Evolutionary conservation across 1,140 invertebrate genomes (phyloP).

Genomic region (Cydia fagiglandana): DNA sequence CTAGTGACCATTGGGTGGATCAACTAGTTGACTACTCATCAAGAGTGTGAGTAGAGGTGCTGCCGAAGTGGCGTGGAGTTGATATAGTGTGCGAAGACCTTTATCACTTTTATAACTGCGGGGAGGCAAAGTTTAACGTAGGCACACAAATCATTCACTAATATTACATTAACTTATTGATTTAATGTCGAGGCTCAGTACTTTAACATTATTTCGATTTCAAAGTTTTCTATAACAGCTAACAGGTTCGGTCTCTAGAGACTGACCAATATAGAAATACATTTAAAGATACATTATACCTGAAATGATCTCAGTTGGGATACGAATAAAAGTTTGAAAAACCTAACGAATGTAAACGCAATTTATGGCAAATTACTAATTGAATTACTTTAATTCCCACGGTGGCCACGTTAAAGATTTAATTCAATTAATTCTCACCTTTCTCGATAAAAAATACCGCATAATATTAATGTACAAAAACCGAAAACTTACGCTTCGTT

Average conservation of each 20-base stretch:
- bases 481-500: constrained; percentile 68
- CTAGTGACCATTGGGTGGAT: too few species aligned
- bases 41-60: too few species aligned
- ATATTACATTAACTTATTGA: constrained; percentile 29
- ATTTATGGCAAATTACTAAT: background rate
- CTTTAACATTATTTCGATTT: constrained; percentile 1
- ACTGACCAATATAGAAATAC: background rate
- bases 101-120: constrained; percentile 17
- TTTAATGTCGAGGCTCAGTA: background rate
- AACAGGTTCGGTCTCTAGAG: background rate
- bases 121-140: background rate
- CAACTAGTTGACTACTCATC: too few species aligned
- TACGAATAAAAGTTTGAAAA: constrained; percentile 49
- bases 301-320: background rate
- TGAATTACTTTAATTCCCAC: constrained; percentile 18
- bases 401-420: background rate
- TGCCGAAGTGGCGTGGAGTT: too few species aligned
- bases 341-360: background rate
- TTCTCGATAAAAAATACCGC: constrained; percentile 7
- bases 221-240: background rate
- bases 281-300: background rate
- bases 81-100: too few species aligned
- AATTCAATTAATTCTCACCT: constrained; percentile 24
- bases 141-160: constrained; percentile 7
- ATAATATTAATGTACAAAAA: constrained; percentile 73